A percentile compares a stretch with the other conserved stretches of the same genome.
Conservation (phyloP, 2,888 invertebrate species). For the Athetis lepigone region DNA sequence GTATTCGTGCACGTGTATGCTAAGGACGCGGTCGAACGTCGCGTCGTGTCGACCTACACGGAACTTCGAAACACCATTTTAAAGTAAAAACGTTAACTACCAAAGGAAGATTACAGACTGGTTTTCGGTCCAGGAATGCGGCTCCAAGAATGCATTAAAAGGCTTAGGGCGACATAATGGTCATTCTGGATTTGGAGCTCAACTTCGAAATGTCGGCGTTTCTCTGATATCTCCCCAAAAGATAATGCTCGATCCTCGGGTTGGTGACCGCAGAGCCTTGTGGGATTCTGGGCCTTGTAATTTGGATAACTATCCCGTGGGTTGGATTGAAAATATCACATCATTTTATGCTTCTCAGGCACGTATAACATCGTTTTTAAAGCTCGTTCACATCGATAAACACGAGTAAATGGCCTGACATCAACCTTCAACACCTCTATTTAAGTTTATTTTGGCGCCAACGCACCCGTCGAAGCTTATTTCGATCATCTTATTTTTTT, state of each 20-base stretch:
- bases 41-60: slow-evolving; percentile 41
- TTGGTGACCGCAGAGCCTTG: slow-evolving; percentile 35
- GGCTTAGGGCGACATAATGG: slow-evolving; percentile 56
- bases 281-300: slow-evolving; percentile 4
- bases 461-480: slow-evolving; percentile 66
- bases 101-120: slow-evolving; percentile 52
- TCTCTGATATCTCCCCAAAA: slow-evolving; percentile 38
- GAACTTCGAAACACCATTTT: slow-evolving; percentile 42
- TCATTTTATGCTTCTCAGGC: slow-evolving; percentile 20
- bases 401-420: slow-evolving; percentile 60
- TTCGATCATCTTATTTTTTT: slow-evolving; percentile 66
- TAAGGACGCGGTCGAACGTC: slow-evolving; percentile 38
- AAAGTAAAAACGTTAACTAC: slow-evolving; percentile 45
- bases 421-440: slow-evolving; percentile 69
- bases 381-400: slow-evolving; percentile 46
- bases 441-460: slow-evolving; percentile 74
- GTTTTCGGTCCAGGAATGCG: slow-evolving; percentile 49
- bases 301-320: slow-evolving; percentile 3
- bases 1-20: slow-evolving; percentile 50
- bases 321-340: slow-evolving; percentile 26
- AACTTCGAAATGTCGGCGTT: slow-evolving; percentile 21
- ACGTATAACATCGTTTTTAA: slow-evolving; percentile 36
- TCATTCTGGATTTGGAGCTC: slow-evolving; percentile 43
- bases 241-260: slow-evolving; percentile 28
- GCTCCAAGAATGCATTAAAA: slow-evolving; percentile 54